Evolutionary conservation across 1,140 invertebrate species (phyloP).

Genomic region (Aphis gossypii): DNA sequence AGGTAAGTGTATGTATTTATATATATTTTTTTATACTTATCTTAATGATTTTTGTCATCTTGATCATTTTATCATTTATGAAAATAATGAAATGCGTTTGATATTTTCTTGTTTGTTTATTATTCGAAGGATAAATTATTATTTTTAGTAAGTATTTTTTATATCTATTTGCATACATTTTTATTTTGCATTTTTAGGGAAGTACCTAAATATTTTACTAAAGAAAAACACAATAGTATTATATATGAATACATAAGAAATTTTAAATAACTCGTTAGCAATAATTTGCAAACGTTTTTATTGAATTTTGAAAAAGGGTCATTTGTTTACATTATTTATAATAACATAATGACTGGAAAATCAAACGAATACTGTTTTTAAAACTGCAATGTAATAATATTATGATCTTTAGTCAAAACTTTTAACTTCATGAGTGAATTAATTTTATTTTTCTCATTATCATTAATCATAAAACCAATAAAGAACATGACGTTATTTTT

Average conservation of each 20-base stretch:
- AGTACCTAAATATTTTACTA: neutral
- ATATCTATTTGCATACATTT: neutral
- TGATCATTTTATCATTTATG: neutral
- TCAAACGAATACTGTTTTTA: neutral
- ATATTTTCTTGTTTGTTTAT: neutral
- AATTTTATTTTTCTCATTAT: conserved; percentile 33
- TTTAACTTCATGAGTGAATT: neutral
- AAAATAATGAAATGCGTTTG: neutral
- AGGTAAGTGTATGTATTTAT: neutral
- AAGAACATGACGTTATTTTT: neutral
- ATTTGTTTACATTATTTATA: conserved; percentile 14
- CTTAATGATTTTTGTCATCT: neutral
- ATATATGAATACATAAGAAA: neutral
- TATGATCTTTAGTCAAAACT: neutral
- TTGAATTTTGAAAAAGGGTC: neutral
- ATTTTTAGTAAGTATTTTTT: neutral
- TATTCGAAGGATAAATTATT: neutral
- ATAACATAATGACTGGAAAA: neutral
- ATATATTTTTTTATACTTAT: neutral
- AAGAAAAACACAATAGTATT: neutral
- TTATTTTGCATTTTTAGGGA: neutral
- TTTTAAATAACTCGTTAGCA: conserved; percentile 30
- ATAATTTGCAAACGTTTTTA: neutral
- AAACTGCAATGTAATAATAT: neutral
- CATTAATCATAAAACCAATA: conserved; percentile 27